These are phyloP conservation scores for Anguilla megastoma DNA, from an alignment of 2,797 vertebrate species.

Conservation along the genomic window DNA sequence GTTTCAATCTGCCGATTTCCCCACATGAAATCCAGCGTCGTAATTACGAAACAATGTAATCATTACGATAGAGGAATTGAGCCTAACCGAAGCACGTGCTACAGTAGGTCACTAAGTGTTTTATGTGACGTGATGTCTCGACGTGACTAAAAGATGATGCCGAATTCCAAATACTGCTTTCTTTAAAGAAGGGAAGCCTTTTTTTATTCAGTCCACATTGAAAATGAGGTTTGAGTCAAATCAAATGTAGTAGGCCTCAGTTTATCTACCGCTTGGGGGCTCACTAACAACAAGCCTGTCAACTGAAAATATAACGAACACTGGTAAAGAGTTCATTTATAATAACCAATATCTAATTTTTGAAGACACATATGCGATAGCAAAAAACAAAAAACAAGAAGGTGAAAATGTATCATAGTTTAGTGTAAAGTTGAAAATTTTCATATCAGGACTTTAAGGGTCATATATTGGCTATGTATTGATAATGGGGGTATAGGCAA, in stretches of 20 bases:
- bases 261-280: slow-evolving; percentile 62
- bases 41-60: not conserved
- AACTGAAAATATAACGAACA: not conserved
- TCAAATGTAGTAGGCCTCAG: not conserved
- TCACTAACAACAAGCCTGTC: slow-evolving; percentile 48
- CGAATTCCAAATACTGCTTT: not conserved
- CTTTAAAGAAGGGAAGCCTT: not conserved
- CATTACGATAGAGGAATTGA: no score
- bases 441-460: no score
- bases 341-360: not conserved
- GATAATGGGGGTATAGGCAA: no score
- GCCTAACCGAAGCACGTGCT: not conserved
- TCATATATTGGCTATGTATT: no score
- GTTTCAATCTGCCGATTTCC: slow-evolving; percentile 51
- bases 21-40: not conserved
- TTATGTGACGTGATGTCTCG: not conserved
- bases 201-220: not conserved
- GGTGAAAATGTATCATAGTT: no score
- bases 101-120: not conserved
- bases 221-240: not conserved
- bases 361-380: no score
- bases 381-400: no score
- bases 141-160: not conserved
- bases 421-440: no score
- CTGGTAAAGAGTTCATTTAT: not conserved